Base-by-base conservation (phyloP, 1,140 invertebrate genomes). In the Macrobrachium rosenbergii region DNA sequence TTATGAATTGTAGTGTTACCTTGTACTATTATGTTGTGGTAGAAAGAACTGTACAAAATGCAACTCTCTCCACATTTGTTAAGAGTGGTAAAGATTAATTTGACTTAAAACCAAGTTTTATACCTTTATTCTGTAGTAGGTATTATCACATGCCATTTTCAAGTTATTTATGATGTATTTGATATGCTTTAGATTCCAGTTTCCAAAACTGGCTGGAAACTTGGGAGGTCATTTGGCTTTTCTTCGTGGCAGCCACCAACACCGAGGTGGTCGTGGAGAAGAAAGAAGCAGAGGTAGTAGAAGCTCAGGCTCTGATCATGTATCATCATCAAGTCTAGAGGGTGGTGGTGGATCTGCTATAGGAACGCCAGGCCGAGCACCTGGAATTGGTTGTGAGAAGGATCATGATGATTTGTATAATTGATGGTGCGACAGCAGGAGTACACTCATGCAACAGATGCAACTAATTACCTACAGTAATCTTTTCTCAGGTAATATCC, bases 371-470 rank as follows among this genome's bases (percentile, higher is more conserved):
- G 60, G 77, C 28, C 75, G 87, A 28, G 80, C 59, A 19, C 52
- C 80, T 43, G 58, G 28, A 19, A 58, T 83, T 52, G 60, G 60
- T 58, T 82, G 85, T 64, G 85, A 83, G 69, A 88, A 76, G 86
- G 87, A 88, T 75, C 82, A 89, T 79, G 88, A 88, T 88, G 79
- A 89, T 83, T 73, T 88, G 88, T 67, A 88, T 75, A 83, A 89
- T 77, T 83, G 72, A 77, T 84, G 81, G 80, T 69, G 52, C 60
- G 82, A 72, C 69, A 88, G 67, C 81, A 88, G 64, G 77, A 88
- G 73, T 83, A 85, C 62, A 67, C 85, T 1, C 85, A 81, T 63
- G 62, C 76, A 58, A 67, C 73, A 43, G 79, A 88, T 63, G 28
- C 78, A 14, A 76, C 67, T 59, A 78, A 58, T n/a, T n/a, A n/a